Evolutionary conservation across 2,113 vertebrate genomes (phyloP), one percentile per base, ranked within the genome.

Genomic region (Gnathonemus longibarbis): DNA sequence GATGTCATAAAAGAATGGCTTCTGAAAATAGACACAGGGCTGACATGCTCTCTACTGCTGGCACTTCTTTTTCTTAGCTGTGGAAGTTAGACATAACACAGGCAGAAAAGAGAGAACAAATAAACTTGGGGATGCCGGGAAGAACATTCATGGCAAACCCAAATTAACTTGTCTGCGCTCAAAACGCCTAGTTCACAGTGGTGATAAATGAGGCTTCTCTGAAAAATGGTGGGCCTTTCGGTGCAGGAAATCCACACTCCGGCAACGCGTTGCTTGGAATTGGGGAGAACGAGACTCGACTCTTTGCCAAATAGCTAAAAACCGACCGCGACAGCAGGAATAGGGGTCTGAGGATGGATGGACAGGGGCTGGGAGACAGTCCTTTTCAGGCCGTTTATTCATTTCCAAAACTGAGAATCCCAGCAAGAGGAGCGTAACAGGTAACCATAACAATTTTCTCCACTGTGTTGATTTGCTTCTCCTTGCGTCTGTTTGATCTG

Each of bases 361-460:
- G 1, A 93, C 96, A 80, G 11, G 94, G 91, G 94, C 94, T 95
- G 95, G 95, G 96, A 96, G 96, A 96, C 94, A 96, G 96, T 96
- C 96, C 96, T 96, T 96, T 95, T 96, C 96, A 95, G 95, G 95
- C 98, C 99, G 97, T 97, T 96, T 96, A 97, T 96, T 96, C 95
- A 97, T 97, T 97, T 96, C 96, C 94, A 96, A 96, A 95, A 98
- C 97, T 96, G 97, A 97, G 96, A 96, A 97, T 97, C 96, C 95
- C 96, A 94, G 94, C 91, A 95, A 97, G 96, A 95, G 96, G 97
- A 97, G 96, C 96, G 96, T 96, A 97, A 97, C 95, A 97, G 97
- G 97, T 97, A 97, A 97, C 96, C 97, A 97, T 97, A 97, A 97
- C 97, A 97, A 97, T 95, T 97, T 96, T 95, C 97, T 95, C 96